A percentile compares a stretch with the other conserved stretches of the same genome.
phyloP scores from a whole-genome alignment of 1,140 invertebrate genomes.

The Sipha flava region DNA sequence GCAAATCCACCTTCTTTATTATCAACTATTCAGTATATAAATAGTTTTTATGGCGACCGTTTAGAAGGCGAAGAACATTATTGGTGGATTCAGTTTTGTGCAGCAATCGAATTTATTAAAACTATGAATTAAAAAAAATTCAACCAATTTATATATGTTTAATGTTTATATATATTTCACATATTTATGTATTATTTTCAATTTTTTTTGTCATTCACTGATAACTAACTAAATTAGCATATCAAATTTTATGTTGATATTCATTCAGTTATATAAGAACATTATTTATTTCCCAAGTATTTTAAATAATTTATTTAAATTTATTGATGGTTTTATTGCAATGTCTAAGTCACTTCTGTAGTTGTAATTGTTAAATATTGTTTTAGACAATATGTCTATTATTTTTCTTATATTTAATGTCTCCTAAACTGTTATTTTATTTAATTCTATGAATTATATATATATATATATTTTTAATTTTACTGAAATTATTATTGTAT shows the following conservation, averaged over 20 bases:
- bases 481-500: constrained; percentile 18
- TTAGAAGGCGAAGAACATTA: constrained; percentile 89
- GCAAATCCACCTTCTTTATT: constrained; percentile 88
- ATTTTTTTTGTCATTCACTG: neutral
- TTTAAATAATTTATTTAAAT: no score
- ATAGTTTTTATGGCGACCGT: constrained; percentile 76
- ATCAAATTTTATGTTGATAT: neutral
- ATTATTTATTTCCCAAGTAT: neutral
- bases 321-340: no score
- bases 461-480: neutral
- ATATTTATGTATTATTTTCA: neutral
- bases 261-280: neutral
- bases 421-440: neutral
- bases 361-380: neutral
- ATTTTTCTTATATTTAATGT: neutral
- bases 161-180: neutral
- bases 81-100: constrained; percentile 97
- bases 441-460: neutral
- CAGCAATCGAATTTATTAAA: constrained; percentile 95
- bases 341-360: neutral
- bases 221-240: no score
- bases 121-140: constrained; percentile 72
- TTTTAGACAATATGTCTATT: neutral
- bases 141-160: neutral
- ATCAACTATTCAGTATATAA: constrained; percentile 95